phyloP scores from a whole-genome alignment of 1,140 invertebrate genomes.

The Drosophila littoralis region DNA sequence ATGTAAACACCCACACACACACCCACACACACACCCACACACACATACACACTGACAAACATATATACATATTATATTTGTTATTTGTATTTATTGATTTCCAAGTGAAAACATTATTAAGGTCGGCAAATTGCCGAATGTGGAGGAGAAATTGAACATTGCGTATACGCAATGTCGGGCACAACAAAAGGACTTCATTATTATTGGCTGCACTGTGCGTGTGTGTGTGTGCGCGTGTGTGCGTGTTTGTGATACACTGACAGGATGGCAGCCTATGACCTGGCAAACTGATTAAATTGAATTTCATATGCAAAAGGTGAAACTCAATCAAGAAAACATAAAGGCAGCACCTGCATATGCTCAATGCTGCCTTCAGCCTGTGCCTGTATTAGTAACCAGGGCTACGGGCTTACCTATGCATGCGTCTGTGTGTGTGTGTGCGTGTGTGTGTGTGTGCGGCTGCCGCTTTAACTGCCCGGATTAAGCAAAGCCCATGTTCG shows the following conservation, averaged over 20 bases:
- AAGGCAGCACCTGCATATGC: conserved; percentile 56
- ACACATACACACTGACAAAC: background rate
- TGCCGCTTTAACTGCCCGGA: conserved; percentile 52
- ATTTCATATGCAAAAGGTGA: conserved; percentile 82
- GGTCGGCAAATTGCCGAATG: conserved; percentile 58
- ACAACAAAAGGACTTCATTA: conserved; percentile 81
- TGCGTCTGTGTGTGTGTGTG: conserved; percentile 11
- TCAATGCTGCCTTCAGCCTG: conserved; percentile 19
- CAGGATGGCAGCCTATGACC: conserved; percentile 50
- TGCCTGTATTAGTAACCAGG: conserved; percentile 44
- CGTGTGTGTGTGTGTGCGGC: conserved; percentile 34
- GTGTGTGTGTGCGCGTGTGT: conserved; percentile 22
- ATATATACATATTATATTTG: conserved; percentile 50
- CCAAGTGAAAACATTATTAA: conserved; percentile 81
- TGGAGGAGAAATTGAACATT: conserved; percentile 26
- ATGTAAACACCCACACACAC: background rate
- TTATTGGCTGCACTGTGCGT: conserved; percentile 70
- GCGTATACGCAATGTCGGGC: conserved; percentile 63
- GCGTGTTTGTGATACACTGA: conserved; percentile 7
- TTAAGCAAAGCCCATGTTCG: conserved; percentile 68
- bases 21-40: background rate
- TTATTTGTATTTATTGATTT: conserved; percentile 82
- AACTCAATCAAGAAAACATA: conserved; percentile 83
- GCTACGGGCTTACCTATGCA: conserved; percentile 25
- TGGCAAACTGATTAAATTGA: conserved; percentile 81